phyloP scores from a whole-genome alignment of 2,113 vertebrate genomes.

The Lagopus muta region DNA sequence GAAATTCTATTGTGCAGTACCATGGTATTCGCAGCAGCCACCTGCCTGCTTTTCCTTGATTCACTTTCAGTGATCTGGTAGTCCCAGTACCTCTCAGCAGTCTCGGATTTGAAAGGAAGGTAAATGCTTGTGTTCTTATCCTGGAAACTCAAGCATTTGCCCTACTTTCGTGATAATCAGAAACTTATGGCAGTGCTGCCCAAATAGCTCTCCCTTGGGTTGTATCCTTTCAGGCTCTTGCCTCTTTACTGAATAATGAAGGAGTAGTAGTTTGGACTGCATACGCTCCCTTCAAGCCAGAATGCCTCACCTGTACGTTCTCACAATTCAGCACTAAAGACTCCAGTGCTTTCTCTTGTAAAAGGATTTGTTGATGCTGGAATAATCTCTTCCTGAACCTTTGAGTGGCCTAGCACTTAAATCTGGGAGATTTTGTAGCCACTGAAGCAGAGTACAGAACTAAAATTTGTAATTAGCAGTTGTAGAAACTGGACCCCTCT shows the following conservation, averaged over 20 bases:
- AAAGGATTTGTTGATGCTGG: not conserved
- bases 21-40: not conserved
- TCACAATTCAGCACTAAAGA: not conserved
- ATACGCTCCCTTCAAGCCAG: not conserved
- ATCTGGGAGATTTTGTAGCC: not conserved
- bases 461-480: not conserved
- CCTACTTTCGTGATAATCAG: not conserved
- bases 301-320: not conserved
- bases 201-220: not conserved
- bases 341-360: not conserved
- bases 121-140: not conserved
- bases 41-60: not conserved
- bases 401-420: not conserved
- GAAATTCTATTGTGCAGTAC: not conserved
- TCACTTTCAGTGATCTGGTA: not conserved
- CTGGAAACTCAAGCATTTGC: not conserved
- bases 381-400: not conserved
- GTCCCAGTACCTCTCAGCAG: not conserved
- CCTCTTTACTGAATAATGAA: not conserved
- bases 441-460: not conserved
- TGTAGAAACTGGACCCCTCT: not conserved
- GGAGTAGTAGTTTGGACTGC: not conserved
- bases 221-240: not conserved
- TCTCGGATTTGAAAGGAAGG: not conserved
- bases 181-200: not conserved